A percentile compares a stretch with the other conserved stretches of the same genome.
phyloP scores from a whole-genome alignment of 2,797 vertebrate species.

The Myotis vivesi region DNA sequence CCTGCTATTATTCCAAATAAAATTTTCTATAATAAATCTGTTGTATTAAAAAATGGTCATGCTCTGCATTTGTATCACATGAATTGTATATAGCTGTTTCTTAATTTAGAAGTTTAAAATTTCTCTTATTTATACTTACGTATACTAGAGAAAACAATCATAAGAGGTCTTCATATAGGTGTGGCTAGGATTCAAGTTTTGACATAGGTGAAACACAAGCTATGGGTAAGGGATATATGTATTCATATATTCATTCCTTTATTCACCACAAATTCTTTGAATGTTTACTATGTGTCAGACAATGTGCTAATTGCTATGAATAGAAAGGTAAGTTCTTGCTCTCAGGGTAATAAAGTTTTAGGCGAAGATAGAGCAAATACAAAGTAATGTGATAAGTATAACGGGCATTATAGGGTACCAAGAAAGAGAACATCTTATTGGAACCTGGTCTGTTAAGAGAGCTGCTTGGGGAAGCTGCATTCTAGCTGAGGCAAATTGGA shows the following conservation, averaged over 20 bases:
- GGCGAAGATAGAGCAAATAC: neutral
- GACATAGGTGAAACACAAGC: neutral
- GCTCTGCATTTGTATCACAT: neutral
- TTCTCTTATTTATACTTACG: neutral
- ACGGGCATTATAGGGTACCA: neutral
- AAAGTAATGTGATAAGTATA: neutral
- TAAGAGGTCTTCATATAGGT: neutral
- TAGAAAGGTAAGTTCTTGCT: neutral
- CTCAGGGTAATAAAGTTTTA: neutral
- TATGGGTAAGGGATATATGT: neutral
- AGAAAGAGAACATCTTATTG: neutral
- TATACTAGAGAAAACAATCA: neutral
- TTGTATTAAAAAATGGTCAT: neutral
- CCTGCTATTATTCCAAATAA: neutral
- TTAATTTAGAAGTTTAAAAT: neutral
- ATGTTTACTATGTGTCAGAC: neutral
- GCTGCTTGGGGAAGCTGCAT: neutral
- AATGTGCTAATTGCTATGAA: neutral
- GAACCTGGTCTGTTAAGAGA: neutral
- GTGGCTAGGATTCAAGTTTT: neutral
- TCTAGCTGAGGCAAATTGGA: neutral
- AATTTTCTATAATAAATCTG: neutral
- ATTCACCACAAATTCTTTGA: neutral
- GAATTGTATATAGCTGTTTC: neutral
- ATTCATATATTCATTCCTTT: neutral